A percentile compares a stretch with the other conserved stretches of the same genome.
These are phyloP conservation scores for Cheirogaleus major DNA, from an alignment of 2,797 vertebrate genomes.

Conservation along the genomic window DNA sequence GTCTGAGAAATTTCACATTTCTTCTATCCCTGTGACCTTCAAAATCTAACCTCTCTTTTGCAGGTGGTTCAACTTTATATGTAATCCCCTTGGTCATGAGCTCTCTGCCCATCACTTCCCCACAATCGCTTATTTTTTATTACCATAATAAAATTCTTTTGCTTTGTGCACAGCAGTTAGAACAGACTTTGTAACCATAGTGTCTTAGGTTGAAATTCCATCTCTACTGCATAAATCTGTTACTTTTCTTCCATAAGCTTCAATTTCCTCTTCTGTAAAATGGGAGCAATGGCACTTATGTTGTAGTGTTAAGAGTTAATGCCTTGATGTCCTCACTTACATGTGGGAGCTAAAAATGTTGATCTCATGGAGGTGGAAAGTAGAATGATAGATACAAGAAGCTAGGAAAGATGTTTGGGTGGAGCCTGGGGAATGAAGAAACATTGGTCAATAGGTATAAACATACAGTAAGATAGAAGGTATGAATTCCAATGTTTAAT, in stretches of 20 bases:
- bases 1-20: background rate
- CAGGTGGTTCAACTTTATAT: background rate
- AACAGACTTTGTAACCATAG: background rate
- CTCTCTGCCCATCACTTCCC: background rate
- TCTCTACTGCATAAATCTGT: background rate
- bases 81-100: background rate
- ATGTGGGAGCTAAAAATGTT: background rate
- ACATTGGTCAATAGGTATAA: background rate
- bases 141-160: background rate
- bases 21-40: accelerated
- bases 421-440: background rate
- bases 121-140: background rate
- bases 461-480: background rate
- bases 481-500: background rate
- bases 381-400: background rate
- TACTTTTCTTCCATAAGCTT: background rate
- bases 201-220: background rate
- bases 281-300: background rate
- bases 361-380: background rate
- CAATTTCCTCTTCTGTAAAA: background rate
- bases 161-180: background rate
- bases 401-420: background rate
- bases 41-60: background rate
- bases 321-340: background rate
- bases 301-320: background rate